Conservation (phyloP, 2,113 vertebrate species). For the Catharus minimus region DNA sequence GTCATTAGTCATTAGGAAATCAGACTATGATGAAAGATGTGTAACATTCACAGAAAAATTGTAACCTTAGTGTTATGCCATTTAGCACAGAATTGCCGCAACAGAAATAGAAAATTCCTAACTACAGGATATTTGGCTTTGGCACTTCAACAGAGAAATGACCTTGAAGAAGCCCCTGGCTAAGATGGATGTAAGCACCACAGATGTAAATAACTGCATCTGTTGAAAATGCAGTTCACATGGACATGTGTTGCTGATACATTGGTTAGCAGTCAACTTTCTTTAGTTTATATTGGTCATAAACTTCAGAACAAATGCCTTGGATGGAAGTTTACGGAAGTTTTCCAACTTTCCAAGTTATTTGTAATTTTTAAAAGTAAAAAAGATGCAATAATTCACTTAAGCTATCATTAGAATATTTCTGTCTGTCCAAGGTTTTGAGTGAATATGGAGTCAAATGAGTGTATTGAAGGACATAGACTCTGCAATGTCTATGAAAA, state of each 20-base stretch:
- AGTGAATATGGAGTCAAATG: neutral
- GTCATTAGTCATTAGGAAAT: neutral
- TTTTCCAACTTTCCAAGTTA: slow-evolving; percentile 10
- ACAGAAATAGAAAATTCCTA: neutral
- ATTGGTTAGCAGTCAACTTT: neutral
- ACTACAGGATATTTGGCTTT: neutral
- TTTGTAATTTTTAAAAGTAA: neutral
- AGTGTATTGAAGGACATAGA: neutral
- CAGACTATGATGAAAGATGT: neutral
- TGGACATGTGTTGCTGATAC: neutral
- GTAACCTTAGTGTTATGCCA: neutral
- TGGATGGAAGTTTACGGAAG: neutral
- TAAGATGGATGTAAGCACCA: neutral
- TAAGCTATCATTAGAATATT: neutral
- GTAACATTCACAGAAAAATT: neutral
- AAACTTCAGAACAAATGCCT: slow-evolving; percentile 9
- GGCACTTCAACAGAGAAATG: neutral
- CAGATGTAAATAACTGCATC: neutral
- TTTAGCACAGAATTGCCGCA: slow-evolving; percentile 13
- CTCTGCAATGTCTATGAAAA: neutral
- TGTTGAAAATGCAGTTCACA: neutral
- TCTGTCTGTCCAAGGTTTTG: neutral
- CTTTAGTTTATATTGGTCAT: neutral
- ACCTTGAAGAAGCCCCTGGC: neutral
- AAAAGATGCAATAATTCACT: neutral